These are phyloP conservation scores for Ceuthmochares aereus DNA, from an alignment of 2,113 vertebrate genomes.

Conservation along the genomic window DNA sequence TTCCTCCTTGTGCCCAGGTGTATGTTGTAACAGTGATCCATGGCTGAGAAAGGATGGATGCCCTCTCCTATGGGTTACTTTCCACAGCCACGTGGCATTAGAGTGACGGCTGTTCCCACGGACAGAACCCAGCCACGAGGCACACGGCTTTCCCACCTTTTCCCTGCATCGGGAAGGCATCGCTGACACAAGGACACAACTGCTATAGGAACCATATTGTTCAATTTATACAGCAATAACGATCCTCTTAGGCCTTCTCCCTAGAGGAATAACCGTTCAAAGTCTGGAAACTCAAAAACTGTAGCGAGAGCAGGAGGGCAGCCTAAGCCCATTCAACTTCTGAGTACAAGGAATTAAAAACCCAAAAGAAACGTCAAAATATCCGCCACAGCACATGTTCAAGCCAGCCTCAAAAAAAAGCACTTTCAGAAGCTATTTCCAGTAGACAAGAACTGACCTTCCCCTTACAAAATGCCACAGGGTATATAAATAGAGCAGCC, in stretches of 20 bases:
- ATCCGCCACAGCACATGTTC: background rate
- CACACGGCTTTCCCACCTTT: background rate
- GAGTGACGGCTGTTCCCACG: background rate
- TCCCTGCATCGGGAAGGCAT: rapidly evolving
- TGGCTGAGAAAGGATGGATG: rapidly evolving
- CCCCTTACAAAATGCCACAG: background rate
- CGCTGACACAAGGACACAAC: rapidly evolving
- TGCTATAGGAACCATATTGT: rapidly evolving
- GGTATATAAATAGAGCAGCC: slow-evolving; percentile 25
- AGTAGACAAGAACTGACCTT: slow-evolving; percentile 31
- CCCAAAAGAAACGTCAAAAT: background rate
- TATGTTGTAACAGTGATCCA: rapidly evolving
- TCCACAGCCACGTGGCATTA: background rate
- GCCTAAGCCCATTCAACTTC: background rate
- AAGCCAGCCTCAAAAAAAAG: background rate
- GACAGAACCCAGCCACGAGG: rapidly evolving
- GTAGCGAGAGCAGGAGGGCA: background rate
- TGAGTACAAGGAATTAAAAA: background rate
- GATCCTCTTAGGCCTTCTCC: background rate
- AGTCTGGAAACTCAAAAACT: background rate
- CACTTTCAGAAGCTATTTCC: slow-evolving; percentile 16
- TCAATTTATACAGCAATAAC: background rate
- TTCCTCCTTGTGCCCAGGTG: background rate
- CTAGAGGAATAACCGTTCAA: background rate
- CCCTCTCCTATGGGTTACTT: rapidly evolving